Evolutionary conservation across 2,888 invertebrate species (phyloP), one percentile per base, ranked within the genome.

Genomic region (Tanypteryx hageni): DNA sequence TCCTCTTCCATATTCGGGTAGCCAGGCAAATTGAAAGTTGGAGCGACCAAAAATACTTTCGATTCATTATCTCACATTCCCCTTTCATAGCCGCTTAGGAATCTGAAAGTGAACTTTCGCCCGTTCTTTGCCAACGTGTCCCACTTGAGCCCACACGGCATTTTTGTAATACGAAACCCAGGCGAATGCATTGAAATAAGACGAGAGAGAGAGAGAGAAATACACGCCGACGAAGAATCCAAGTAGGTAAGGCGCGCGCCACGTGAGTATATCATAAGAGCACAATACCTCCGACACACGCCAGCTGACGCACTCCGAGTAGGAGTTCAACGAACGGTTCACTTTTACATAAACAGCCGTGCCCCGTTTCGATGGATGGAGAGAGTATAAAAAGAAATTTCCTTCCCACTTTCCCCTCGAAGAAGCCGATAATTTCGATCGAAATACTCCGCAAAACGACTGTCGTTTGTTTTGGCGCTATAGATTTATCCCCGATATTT

Each of bases 21-120:
- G 27, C 11, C 27, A 68, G 68, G 68, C 68, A 76, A 27, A 76
- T 76, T 76, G 76, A 76, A 76, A 76, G 76, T 76, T 76, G 76
- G 27, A 76, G 76, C 76, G 76, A 27, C 22, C 76, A 76, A 76
- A 76, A 76, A 76, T 76, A 76, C 76, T 76, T 76, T 76, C 76
- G 76, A 27, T 76, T 76, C 76, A 76, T 76, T 76, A 76, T 27
- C 76, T 22, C 76, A 76, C 76, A 76, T 76, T 76, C 76, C 27
- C 76, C 76, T 76, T 76, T 76, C 76, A 76, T 76, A 76, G 76
- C 13, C 76, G 76, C 76, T 76, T 76, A 76, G 76, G 76, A 76
- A 76, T 76, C 76, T 76, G 76, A 76, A 76, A 76, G 76, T 76
- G 76, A 76, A 76, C 76, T 76, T 76, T 76, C 76, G 76, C 76